A percentile compares a stretch with the other conserved stretches of the same genome.
phyloP scores from a whole-genome alignment of 1,140 invertebrate genomes.

The Drosophila takahashii region DNA sequence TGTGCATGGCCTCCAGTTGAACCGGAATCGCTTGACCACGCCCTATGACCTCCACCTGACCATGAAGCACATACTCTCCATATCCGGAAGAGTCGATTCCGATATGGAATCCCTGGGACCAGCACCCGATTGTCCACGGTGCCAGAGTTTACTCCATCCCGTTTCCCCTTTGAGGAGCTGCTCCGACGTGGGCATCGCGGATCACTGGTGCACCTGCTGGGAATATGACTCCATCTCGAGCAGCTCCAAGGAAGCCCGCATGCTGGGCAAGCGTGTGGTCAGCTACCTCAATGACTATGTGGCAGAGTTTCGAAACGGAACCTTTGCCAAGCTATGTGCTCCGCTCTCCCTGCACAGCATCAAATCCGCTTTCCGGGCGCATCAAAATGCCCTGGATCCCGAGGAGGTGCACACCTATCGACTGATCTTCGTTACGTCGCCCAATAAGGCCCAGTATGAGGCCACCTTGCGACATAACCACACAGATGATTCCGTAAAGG shows the following conservation, averaged over 20 bases:
- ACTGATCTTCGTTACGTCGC: slow-evolving; percentile 85
- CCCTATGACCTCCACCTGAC: slow-evolving; percentile 93
- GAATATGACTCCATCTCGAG: slow-evolving; percentile 85
- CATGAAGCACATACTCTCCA: slow-evolving; percentile 84
- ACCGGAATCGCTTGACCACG: slow-evolving; percentile 91
- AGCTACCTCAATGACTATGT: slow-evolving; percentile 84
- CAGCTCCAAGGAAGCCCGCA: slow-evolving; percentile 81
- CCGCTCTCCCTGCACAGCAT: slow-evolving; percentile 47
- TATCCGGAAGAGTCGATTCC: slow-evolving; percentile 84
- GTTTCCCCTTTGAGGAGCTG: slow-evolving; percentile 89
- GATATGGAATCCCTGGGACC: slow-evolving; percentile 71
- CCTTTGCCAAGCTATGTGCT: slow-evolving; percentile 56
- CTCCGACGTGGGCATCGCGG: slow-evolving; percentile 88
- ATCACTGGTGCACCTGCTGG: slow-evolving; percentile 92
- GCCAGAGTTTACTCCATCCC: slow-evolving; percentile 89
- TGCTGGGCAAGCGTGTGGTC: slow-evolving; percentile 85
- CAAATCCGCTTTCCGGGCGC: slow-evolving; percentile 55
- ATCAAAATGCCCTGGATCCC: slow-evolving; percentile 24
- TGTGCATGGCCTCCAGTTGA: slow-evolving; percentile 88
- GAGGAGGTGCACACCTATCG: slow-evolving; percentile 56
- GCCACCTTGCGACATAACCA: slow-evolving; percentile 85
- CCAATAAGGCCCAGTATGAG: slow-evolving; percentile 87
- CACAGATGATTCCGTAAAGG: slow-evolving; percentile 48
- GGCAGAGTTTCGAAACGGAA: slow-evolving; percentile 62
- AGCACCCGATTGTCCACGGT: slow-evolving; percentile 86